A percentile compares a stretch with the other conserved stretches of the same genome.
These are phyloP conservation scores for Xanthorhoe spadicearia DNA, from an alignment of 2,888 invertebrate species.

Conservation along the genomic window DNA sequence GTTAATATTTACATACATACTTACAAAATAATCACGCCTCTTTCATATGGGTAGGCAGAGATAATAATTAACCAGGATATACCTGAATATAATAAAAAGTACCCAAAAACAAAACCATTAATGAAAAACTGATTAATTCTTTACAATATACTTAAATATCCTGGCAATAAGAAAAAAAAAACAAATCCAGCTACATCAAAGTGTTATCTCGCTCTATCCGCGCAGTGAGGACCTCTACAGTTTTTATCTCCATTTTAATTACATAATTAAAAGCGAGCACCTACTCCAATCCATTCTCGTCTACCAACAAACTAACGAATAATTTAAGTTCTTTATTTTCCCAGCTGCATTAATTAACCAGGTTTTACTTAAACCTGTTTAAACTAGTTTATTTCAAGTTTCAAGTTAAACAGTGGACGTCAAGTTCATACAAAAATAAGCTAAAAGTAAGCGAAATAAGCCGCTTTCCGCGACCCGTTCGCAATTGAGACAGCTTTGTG, in stretches of 20 bases:
- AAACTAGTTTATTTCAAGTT: conserved; percentile 40
- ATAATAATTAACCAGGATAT: too few species aligned
- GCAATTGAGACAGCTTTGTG: conserved; percentile 67
- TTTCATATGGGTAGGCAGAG: too few species aligned
- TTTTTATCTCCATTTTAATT: conserved; percentile 15
- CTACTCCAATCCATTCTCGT: conserved; percentile 19
- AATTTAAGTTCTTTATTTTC: conserved; percentile 26
- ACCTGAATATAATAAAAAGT: too few species aligned
- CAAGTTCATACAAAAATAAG: conserved; percentile 52
- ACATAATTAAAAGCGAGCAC: conserved; percentile 25
- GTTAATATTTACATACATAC: too few species aligned
- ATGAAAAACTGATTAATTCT: too few species aligned
- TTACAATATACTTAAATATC: background rate
- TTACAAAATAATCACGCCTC: too few species aligned
- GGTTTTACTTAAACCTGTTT: conserved; percentile 27
- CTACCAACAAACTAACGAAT: conserved; percentile 25
- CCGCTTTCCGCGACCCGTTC: conserved; percentile 60
- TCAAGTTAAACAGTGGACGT: conserved; percentile 44
- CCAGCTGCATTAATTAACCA: conserved; percentile 33
- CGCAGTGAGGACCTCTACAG: background rate
- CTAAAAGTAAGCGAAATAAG: conserved; percentile 59
- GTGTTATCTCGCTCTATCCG: background rate
- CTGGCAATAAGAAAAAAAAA: background rate
- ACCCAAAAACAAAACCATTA: too few species aligned
- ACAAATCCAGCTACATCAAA: background rate